phyloP scores from a whole-genome alignment of 2,113 vertebrate species.

The Noctilio leporinus region DNA sequence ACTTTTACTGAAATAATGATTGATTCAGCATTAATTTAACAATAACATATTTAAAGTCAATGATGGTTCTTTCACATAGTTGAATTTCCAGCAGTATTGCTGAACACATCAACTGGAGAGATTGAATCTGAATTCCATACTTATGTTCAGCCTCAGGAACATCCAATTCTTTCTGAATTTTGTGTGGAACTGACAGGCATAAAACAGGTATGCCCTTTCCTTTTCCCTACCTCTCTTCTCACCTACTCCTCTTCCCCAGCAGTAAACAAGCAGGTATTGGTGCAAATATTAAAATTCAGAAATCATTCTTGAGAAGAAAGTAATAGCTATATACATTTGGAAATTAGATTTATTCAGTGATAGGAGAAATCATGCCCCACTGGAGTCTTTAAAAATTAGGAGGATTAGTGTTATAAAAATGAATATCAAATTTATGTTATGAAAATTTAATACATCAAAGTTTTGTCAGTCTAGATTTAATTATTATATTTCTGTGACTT shows the following conservation, averaged over 20 bases:
- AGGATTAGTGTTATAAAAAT: background rate
- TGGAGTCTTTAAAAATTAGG: slow-evolving; percentile 17
- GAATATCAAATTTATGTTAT: background rate
- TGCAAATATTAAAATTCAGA: slow-evolving; percentile 27
- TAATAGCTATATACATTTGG: background rate
- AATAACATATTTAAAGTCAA: background rate
- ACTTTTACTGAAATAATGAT: background rate
- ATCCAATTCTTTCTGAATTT: slow-evolving; percentile 88
- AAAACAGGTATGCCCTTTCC: slow-evolving; percentile 82
- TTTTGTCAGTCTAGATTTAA: background rate
- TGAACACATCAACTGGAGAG: slow-evolving; percentile 86
- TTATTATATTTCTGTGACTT: background rate
- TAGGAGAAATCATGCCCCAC: background rate
- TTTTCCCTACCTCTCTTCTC: background rate
- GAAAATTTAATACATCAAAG: slow-evolving; percentile 4
- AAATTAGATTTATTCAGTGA: slow-evolving; percentile 10
- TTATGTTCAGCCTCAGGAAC: slow-evolving; percentile 93
- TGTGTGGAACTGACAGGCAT: slow-evolving; percentile 93
- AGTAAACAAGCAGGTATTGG: slow-evolving; percentile 81
- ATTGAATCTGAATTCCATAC: slow-evolving; percentile 91
- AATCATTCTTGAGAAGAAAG: slow-evolving; percentile 30
- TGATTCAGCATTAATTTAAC: slow-evolving; percentile 8
- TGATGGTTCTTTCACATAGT: slow-evolving; percentile 75
- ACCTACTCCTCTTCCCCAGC: background rate
- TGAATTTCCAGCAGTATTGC: slow-evolving; percentile 92